These are phyloP conservation scores for Avahi laniger DNA, from an alignment of 2,797 vertebrate species.

Conservation along the genomic window DNA sequence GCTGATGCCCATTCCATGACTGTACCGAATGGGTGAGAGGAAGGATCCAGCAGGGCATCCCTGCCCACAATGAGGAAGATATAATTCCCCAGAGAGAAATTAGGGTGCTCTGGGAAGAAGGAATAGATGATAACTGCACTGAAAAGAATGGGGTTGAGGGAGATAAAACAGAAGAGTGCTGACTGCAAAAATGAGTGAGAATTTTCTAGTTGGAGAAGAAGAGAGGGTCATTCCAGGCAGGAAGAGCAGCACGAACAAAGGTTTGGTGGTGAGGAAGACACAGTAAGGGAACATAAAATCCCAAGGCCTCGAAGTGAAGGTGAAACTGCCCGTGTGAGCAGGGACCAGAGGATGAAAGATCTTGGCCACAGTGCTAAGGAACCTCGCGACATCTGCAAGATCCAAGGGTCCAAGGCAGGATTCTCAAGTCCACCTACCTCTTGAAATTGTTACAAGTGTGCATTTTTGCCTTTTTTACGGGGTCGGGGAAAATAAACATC, in stretches of 20 bases:
- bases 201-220: neutral
- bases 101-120: neutral
- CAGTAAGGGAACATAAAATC: neutral
- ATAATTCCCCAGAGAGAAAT: neutral
- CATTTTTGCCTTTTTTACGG: neutral
- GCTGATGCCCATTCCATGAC: neutral
- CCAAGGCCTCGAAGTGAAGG: neutral
- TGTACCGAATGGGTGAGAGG: neutral
- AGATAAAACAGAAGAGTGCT: neutral
- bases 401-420: neutral
- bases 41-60: neutral
- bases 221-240: neutral
- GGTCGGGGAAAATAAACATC: neutral
- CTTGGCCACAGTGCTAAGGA: fast-evolving
- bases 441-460: neutral
- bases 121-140: neutral
- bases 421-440: neutral
- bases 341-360: neutral
- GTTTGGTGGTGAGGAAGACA: neutral
- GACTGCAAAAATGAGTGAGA: neutral
- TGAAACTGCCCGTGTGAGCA: neutral
- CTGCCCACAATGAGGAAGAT: neutral
- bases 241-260: neutral
- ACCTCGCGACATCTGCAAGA: neutral
- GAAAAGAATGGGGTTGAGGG: neutral